phyloP scores from a whole-genome alignment of 2,113 vertebrate species.

The Zootoca vivipara region DNA sequence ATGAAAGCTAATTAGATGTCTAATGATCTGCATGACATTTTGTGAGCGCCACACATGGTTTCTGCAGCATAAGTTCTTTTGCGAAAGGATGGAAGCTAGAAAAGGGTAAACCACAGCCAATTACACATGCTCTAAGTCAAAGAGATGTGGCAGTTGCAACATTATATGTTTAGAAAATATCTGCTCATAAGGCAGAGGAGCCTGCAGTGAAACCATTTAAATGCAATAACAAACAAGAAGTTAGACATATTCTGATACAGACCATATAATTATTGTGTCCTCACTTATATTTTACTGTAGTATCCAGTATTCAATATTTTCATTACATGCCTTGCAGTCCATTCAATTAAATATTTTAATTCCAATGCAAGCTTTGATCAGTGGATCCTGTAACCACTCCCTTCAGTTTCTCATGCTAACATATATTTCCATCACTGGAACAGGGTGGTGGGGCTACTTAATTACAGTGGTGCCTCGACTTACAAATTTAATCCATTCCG shows the following conservation, averaged over 20 bases:
- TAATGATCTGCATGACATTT: conserved; percentile 21
- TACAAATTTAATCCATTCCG: no score
- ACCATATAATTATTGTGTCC: not conserved
- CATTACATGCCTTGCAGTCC: not conserved
- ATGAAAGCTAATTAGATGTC: conserved; percentile 14
- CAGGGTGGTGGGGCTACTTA: not conserved
- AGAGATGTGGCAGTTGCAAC: not conserved
- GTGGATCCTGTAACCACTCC: not conserved
- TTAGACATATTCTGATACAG: not conserved
- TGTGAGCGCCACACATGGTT: conserved; percentile 22
- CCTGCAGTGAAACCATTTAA: conserved; percentile 37
- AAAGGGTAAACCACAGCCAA: conserved; percentile 1
- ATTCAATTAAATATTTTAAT: not conserved
- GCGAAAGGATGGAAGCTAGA: conserved; percentile 9
- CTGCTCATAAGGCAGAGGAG: conserved; percentile 39
- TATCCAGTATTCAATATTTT: conserved; percentile 3
- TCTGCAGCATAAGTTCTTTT: conserved; percentile 4
- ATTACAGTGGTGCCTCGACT: no score
- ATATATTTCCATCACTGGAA: not conserved
- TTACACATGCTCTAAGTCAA: conserved; percentile 30
- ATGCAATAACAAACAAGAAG: not conserved
- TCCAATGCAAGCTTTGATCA: not conserved
- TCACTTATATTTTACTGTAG: conserved; percentile 5
- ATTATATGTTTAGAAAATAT: conserved; percentile 56
- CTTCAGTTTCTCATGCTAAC: not conserved